These are phyloP conservation scores for Axea sp. DNA, from an alignment of 2,888 invertebrate species.

Conservation along the genomic window DNA sequence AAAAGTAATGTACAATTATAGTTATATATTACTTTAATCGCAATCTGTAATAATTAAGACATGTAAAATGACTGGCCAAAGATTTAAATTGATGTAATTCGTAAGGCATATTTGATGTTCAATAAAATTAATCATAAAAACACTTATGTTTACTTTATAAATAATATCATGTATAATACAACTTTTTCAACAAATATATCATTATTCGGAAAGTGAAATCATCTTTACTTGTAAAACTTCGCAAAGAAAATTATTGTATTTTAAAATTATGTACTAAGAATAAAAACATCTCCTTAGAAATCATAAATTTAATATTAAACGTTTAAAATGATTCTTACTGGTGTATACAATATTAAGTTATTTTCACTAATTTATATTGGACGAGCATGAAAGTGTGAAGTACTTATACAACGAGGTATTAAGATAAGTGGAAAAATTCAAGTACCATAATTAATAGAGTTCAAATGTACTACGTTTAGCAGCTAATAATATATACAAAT, in stretches of 20 bases:
- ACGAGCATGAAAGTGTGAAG: slow-evolving; percentile 66
- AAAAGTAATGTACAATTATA: slow-evolving; percentile 8
- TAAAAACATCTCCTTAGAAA: slow-evolving; percentile 32
- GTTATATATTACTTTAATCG: slow-evolving; percentile 1
- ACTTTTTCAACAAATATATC: slow-evolving; percentile 16
- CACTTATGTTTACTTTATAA: no score
- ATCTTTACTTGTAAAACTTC: background rate
- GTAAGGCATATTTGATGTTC: slow-evolving; percentile 13
- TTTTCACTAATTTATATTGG: slow-evolving; percentile 62
- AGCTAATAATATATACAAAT: slow-evolving; percentile 37
- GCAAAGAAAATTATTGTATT: slow-evolving; percentile 14
- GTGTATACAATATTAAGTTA: slow-evolving; percentile 50
- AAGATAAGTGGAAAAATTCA: slow-evolving; percentile 49
- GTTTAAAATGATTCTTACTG: slow-evolving; percentile 26
- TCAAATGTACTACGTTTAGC: slow-evolving; percentile 37
- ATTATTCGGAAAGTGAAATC: slow-evolving; percentile 24
- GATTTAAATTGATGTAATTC: slow-evolving; percentile 7
- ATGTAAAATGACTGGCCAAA: slow-evolving; percentile 27
- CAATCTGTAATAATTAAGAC: slow-evolving; percentile 3
- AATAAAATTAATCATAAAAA: no score
- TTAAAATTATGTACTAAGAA: slow-evolving; percentile 12
- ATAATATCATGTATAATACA: no score
- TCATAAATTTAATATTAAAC: slow-evolving; percentile 38
- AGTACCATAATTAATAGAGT: slow-evolving; percentile 33
- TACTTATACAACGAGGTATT: slow-evolving; percentile 43